Evolutionary conservation across 2,113 vertebrate species (phyloP).

Genomic region (Calcarius ornatus): DNA sequence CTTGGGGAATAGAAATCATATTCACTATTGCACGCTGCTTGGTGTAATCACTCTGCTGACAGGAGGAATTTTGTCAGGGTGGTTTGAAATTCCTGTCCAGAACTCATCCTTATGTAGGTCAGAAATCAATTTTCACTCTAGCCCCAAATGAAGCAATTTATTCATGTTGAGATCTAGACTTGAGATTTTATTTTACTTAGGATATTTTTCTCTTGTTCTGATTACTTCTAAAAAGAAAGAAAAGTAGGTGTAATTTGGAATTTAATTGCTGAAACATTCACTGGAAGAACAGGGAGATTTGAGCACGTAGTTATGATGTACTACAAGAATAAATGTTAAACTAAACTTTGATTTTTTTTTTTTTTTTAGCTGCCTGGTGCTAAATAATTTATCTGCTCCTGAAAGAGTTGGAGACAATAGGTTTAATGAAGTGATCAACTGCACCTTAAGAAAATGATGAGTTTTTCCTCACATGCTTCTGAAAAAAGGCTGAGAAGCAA

Average conservation of each 20-base stretch:
- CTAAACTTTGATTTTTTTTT: not conserved
- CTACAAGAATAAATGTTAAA: not conserved
- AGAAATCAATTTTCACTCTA: not conserved
- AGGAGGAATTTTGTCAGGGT: not conserved
- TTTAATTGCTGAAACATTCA: not conserved
- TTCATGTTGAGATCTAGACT: not conserved
- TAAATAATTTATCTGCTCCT: not conserved
- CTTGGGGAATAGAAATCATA: not conserved
- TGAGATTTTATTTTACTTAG: not conserved
- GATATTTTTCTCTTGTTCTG: not conserved
- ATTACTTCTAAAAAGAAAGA: not conserved
- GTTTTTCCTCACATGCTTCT: not conserved
- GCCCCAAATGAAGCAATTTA: not conserved
- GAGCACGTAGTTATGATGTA: not conserved
- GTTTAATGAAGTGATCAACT: not conserved
- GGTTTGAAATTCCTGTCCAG: not conserved
- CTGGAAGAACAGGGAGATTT: not conserved
- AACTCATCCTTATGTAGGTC: not conserved
- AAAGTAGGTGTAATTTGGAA: not conserved
- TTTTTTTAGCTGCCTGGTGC: not conserved
- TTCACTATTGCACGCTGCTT: not conserved
- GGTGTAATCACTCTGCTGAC: not conserved
- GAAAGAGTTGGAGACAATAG: not conserved
- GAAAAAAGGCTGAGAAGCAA: not conserved
- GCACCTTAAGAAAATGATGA: not conserved